These are phyloP conservation scores for Hippocampus zosterae DNA, from an alignment of 2,113 vertebrate species.

Conservation along the genomic window DNA sequence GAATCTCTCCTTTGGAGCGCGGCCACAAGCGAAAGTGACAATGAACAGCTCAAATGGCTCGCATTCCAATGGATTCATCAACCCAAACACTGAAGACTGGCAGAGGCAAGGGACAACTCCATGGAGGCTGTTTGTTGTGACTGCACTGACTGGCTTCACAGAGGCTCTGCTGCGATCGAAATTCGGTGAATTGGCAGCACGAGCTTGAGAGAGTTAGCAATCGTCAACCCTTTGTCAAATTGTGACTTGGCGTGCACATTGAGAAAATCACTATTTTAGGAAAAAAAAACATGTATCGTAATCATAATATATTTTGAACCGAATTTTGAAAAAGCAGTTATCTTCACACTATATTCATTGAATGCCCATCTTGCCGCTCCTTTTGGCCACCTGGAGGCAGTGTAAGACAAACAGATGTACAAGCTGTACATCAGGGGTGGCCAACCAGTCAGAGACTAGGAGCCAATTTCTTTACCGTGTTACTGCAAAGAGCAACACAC, in stretches of 20 bases:
- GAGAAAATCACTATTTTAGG: background rate
- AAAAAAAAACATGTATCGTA: too few relatives aligned
- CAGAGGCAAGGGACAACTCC: slow-evolving; percentile 29
- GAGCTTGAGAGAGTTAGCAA: slow-evolving; percentile 18
- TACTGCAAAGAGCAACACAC: too few relatives aligned
- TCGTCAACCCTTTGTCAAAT: background rate
- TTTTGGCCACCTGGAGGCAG: too few relatives aligned
- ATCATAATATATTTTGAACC: too few relatives aligned
- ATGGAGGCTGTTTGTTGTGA: slow-evolving; percentile 35
- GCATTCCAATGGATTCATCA: slow-evolving; percentile 41
- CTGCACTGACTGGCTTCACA: slow-evolving; percentile 13
- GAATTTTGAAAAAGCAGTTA: too few relatives aligned
- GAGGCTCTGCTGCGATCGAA: slow-evolving; percentile 19
- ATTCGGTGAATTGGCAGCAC: slow-evolving; percentile 14
- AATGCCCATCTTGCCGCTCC: too few relatives aligned
- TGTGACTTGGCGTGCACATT: background rate
- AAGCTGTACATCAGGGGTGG: too few relatives aligned
- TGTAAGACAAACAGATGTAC: too few relatives aligned
- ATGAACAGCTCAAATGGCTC: slow-evolving; percentile 46
- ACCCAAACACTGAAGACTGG: slow-evolving; percentile 15
- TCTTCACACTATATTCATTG: too few relatives aligned
- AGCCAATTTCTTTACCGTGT: too few relatives aligned
- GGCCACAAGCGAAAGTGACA: slow-evolving; percentile 50
- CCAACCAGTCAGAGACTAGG: too few relatives aligned
- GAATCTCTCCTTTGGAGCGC: slow-evolving; percentile 17